Conservation (phyloP, 2,797 vertebrate species). For the Gobionotothen gibberifrons region DNA sequence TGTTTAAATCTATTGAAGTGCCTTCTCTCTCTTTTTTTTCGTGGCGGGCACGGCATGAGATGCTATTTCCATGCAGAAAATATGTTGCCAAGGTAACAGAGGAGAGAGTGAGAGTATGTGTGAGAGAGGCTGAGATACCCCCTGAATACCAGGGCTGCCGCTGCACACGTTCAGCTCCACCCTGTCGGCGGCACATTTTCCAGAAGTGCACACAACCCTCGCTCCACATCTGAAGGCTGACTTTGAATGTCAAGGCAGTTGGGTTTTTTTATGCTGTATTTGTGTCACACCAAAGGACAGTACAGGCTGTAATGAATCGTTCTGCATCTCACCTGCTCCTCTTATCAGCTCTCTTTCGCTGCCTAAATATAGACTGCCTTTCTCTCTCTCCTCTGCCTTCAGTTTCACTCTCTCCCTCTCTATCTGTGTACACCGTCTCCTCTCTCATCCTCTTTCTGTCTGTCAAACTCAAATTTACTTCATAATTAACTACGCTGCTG, state of each 20-base stretch:
- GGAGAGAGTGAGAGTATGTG: conserved; percentile 66
- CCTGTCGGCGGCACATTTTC: conserved; percentile 48
- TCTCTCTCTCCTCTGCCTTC: conserved; percentile 36
- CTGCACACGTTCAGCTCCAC: conserved; percentile 69
- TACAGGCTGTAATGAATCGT: conserved; percentile 28
- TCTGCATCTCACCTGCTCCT: conserved; percentile 49
- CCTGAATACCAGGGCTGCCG: conserved; percentile 73
- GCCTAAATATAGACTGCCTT: conserved; percentile 60
- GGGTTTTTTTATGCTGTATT: conserved; percentile 27
- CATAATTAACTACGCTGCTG: conserved; percentile 37
- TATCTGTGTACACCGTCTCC: conserved; percentile 37
- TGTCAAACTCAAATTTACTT: conserved; percentile 43
- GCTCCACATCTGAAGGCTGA: conserved; percentile 38
- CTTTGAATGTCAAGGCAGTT: conserved; percentile 34
- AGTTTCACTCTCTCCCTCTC: not conserved
- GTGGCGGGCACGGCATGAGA: conserved; percentile 70
- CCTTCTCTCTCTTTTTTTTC: conserved; percentile 40
- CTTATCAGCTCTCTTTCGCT: conserved; percentile 43
- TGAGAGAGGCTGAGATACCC: conserved; percentile 63
- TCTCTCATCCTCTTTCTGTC: conserved; percentile 21
- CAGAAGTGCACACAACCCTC: conserved; percentile 11
- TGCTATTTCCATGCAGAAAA: conserved; percentile 87
- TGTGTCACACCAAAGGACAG: conserved; percentile 14
- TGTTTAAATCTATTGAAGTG: conserved; percentile 63
- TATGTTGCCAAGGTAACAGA: conserved; percentile 88